Conservation (phyloP, 1,140 invertebrate genomes). For the Drosophila serrata region DNA sequence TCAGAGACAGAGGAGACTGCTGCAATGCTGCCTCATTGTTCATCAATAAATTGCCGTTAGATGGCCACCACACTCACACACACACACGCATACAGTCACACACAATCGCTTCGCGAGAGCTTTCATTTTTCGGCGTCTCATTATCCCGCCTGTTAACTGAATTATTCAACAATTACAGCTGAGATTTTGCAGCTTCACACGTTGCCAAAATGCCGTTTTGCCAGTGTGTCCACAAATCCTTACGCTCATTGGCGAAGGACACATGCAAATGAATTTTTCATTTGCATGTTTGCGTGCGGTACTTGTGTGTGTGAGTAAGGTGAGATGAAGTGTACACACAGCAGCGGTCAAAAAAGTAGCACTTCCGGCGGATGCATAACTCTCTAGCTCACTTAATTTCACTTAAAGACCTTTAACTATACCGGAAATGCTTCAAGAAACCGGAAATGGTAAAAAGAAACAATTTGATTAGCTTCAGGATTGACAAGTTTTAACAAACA, state of each 20-base stretch:
- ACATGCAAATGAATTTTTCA: slow-evolving; percentile 68
- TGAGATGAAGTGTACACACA: slow-evolving; percentile 26
- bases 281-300: slow-evolving; percentile 38
- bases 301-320: slow-evolving; percentile 32
- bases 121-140: slow-evolving; percentile 56
- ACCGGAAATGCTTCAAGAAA: too few relatives aligned
- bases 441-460: too few relatives aligned
- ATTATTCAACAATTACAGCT: slow-evolving; percentile 66
- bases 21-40: slow-evolving; percentile 61
- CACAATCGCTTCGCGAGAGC: slow-evolving; percentile 13
- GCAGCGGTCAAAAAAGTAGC: slow-evolving; percentile 11
- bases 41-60: slow-evolving; percentile 47
- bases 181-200: slow-evolving; percentile 67
- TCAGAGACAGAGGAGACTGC: slow-evolving; percentile 41
- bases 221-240: slow-evolving; percentile 65
- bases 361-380: background rate
- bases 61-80: slow-evolving; percentile 23
- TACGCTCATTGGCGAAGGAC: slow-evolving; percentile 56
- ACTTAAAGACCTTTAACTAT: too few relatives aligned
- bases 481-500: background rate
- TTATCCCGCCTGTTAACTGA: slow-evolving; percentile 54
- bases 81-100: slow-evolving; percentile 1
- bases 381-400: too few relatives aligned
- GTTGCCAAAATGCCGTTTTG: slow-evolving; percentile 43
- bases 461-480: background rate